Evolutionary conservation across 2,113 vertebrate genomes (phyloP).

Genomic region (Albula goreensis): DNA sequence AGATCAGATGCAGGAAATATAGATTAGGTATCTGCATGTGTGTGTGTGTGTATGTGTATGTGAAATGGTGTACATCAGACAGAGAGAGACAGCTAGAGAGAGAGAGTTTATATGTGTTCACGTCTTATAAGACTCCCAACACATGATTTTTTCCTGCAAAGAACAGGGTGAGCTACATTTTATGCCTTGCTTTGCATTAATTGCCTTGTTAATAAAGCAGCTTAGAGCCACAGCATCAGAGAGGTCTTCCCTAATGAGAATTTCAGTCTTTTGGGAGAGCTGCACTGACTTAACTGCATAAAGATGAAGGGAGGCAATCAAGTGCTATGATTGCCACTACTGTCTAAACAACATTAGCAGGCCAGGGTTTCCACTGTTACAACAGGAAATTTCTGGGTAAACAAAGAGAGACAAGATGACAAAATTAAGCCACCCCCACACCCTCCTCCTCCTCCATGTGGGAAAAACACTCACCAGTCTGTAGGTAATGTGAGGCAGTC

Average conservation of each 20-base stretch:
- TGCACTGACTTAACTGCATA: slow-evolving; percentile 51
- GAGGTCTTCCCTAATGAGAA: slow-evolving; percentile 40
- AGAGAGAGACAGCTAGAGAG: neutral
- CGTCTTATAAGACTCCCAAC: slow-evolving; percentile 34
- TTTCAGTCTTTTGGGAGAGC: slow-evolving; percentile 46
- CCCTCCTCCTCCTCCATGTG: too few species aligned
- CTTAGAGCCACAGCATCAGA: slow-evolving; percentile 39
- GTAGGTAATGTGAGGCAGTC: neutral
- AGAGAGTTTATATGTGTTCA: neutral
- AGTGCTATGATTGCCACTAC: slow-evolving; percentile 16
- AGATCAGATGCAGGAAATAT: slow-evolving; percentile 7
- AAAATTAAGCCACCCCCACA: too few species aligned
- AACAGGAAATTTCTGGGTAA: neutral
- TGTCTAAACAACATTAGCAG: neutral
- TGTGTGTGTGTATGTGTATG: neutral
- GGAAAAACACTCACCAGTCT: too few species aligned
- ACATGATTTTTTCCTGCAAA: slow-evolving; percentile 41
- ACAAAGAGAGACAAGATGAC: too few species aligned
- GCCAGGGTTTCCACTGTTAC: neutral
- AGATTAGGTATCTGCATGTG: slow-evolving; percentile 18
- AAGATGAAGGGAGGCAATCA: slow-evolving; percentile 44
- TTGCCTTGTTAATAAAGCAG: slow-evolving; percentile 62
- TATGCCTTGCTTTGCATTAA: slow-evolving; percentile 43
- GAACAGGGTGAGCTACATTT: neutral
- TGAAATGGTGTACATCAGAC: neutral